Conservation (phyloP, 2,113 vertebrate genomes). For the Cyprinus carpio region DNA sequence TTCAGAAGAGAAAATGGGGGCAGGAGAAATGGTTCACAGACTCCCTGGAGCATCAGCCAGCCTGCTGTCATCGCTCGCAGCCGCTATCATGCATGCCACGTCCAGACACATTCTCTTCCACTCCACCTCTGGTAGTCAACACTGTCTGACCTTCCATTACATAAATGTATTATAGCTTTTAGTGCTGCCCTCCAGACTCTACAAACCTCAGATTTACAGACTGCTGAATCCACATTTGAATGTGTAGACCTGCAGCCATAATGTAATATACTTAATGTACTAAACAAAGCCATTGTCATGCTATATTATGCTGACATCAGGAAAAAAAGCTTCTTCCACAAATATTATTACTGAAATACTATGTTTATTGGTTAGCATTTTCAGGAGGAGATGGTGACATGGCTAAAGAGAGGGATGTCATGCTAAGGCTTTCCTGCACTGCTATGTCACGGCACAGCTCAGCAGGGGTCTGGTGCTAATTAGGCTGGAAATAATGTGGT, state of each 20-base stretch:
- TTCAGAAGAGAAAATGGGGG: conserved; percentile 29
- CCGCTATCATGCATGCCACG: conserved; percentile 60
- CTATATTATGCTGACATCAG: background rate
- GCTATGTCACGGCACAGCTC: conserved; percentile 50
- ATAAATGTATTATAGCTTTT: conserved; percentile 17
- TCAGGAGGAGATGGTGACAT: background rate
- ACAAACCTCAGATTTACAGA: conserved; percentile 32
- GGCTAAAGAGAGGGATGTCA: background rate
- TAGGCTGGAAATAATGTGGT: conserved; percentile 75
- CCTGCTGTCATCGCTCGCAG: conserved; percentile 60
- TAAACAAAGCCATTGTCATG: background rate
- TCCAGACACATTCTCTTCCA: conserved; percentile 75
- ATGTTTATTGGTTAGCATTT: background rate
- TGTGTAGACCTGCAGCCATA: conserved; percentile 3
- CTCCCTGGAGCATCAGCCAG: conserved; percentile 36
- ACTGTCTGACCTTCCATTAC: conserved; percentile 46
- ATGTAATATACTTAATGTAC: background rate
- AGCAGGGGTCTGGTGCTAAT: conserved; percentile 67
- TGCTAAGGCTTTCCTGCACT: conserved; percentile 50
- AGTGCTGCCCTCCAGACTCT: conserved; percentile 53
- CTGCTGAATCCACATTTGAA: conserved; percentile 51
- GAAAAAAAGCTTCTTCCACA: background rate
- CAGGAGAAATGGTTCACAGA: conserved; percentile 39
- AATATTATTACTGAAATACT: background rate
- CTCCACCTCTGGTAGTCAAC: conserved; percentile 67